Percentiles rank a stretch among this genome's conserved stretches.
These are phyloP conservation scores for Choloepus hoffmanni DNA, from an alignment of 2,113 vertebrate species.

Conservation along the genomic window DNA sequence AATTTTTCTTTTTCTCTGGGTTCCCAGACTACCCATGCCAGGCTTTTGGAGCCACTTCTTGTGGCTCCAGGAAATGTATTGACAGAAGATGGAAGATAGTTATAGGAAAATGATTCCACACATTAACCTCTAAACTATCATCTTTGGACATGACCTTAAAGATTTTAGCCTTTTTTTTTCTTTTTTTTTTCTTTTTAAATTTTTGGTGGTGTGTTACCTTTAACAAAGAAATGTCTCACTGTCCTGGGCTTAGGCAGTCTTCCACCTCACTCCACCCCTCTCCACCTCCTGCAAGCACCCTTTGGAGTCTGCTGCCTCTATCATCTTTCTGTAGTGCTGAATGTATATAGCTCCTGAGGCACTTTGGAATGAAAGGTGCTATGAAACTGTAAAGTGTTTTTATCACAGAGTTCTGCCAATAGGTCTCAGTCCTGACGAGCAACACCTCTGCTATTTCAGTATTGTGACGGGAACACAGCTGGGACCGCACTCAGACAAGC, in stretches of 20 bases:
- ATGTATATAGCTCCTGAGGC: slow-evolving; percentile 74
- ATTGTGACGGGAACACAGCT: slow-evolving; percentile 72
- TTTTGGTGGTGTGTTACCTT: slow-evolving; percentile 24
- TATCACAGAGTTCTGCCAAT: slow-evolving; percentile 81
- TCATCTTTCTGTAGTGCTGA: slow-evolving; percentile 74
- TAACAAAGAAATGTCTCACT: slow-evolving; percentile 45
- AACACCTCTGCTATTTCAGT: slow-evolving; percentile 85
- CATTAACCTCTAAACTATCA: neutral
- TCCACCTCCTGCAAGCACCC: slow-evolving; percentile 62
- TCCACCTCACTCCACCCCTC: slow-evolving; percentile 22
- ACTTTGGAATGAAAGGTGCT: slow-evolving; percentile 81
- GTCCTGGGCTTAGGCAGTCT: neutral
- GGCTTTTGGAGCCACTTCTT: too few species aligned
- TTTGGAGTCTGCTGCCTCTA: slow-evolving; percentile 54
- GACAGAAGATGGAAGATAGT: neutral
- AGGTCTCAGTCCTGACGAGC: slow-evolving; percentile 70
- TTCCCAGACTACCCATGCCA: neutral
- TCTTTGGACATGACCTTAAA: neutral
- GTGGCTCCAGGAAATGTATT: neutral
- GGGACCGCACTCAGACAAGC: slow-evolving; percentile 44
- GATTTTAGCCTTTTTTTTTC: neutral
- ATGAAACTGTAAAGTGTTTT: slow-evolving; percentile 81
- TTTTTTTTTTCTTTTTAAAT: neutral
- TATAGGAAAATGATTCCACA: slow-evolving; percentile 4
- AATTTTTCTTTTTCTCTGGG: slow-evolving; percentile 35